Base-by-base conservation (phyloP, 2,797 vertebrate species). In the Threskiornis aethiopicus region DNA sequence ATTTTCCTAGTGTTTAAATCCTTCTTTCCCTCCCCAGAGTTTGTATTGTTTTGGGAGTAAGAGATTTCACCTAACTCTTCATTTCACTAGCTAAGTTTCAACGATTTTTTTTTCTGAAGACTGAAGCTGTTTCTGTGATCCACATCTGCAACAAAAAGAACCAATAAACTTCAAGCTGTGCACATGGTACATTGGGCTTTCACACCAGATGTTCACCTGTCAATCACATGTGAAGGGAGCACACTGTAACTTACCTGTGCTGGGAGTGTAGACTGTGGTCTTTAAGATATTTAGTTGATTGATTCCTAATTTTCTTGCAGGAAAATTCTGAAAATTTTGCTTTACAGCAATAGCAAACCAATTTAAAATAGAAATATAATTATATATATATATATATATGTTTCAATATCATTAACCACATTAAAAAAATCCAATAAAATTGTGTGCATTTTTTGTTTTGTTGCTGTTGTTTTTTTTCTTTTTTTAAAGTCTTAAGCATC, bases 1-100 rank as follows among this genome's bases (percentile, higher is more conserved):
- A 64, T 77, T 81, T 82, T 87, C 31, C 42, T 90, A 52, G 33
- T n/a, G 28, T 58, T 87, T 76, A 58, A 77, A 78, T 39, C 4
- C 1, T 18, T 24, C 18, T 29, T 11, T 1, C 1, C 1, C 1
- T 2, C 9, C 14, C 10, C 3, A 7, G 79, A 89, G 14, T 70
- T 85, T 57, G 8, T 62, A 69, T 29, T 82, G 24, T 79, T 78
- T 79, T 57, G 39, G 24, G 20, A 51, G 41, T 49, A 90, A 79
- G 44, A 59, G 6, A 49, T 46, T 81, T 86, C 41, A 51, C 14
- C 14, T 31, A 75, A 49, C 9, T 54, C 14, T 81, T 87, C 12
- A 51, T 82, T 95, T 92, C 58, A 25, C 24, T 83, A 59, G 5
- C 8, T 66, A 35, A 71, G 8, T 82, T 93, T 61, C 28, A 81